Evolutionary conservation across 2,113 vertebrate species (phyloP).

Genomic region (Megalops atlanticus): DNA sequence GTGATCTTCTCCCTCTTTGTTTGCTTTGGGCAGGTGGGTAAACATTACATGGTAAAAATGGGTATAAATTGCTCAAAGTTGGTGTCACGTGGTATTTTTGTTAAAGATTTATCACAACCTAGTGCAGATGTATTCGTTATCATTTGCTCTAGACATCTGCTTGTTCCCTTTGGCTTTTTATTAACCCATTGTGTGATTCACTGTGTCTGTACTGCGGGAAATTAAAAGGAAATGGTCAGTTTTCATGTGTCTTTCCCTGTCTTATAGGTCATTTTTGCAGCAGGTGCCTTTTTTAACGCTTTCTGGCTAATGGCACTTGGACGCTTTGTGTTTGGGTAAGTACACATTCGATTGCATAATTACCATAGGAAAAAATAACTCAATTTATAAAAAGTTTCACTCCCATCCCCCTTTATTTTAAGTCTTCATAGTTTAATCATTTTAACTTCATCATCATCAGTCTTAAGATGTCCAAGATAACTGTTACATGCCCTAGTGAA

Average conservation of each 20-base stretch:
- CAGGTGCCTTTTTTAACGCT: constrained; percentile 78
- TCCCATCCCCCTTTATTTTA: too few species aligned
- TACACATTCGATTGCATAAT: too few species aligned
- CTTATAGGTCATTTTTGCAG: constrained; percentile 84
- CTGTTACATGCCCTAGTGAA: not conserved
- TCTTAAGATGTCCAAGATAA: not conserved
- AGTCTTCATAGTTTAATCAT: too few species aligned
- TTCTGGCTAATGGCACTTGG: constrained; percentile 93
- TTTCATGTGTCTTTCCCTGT: constrained; percentile 17
- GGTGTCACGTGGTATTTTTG: not conserved
- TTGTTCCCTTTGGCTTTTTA: not conserved
- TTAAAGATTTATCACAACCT: not conserved
- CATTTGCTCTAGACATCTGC: not conserved
- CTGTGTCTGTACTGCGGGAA: not conserved
- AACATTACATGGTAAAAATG: not conserved
- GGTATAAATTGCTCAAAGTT: not conserved
- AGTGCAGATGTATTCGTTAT: not conserved
- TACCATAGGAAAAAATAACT: too few species aligned
- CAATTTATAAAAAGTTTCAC: too few species aligned
- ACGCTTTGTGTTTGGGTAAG: constrained; percentile 96
- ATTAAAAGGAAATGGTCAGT: too few species aligned
- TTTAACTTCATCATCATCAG: too few species aligned
- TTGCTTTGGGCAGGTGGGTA: constrained; percentile 88
- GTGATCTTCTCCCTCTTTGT: constrained; percentile 90
- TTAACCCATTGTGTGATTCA: too few species aligned